phyloP scores from a whole-genome alignment of 2,888 invertebrate genomes.

The Gisinianus flammeolus region DNA sequence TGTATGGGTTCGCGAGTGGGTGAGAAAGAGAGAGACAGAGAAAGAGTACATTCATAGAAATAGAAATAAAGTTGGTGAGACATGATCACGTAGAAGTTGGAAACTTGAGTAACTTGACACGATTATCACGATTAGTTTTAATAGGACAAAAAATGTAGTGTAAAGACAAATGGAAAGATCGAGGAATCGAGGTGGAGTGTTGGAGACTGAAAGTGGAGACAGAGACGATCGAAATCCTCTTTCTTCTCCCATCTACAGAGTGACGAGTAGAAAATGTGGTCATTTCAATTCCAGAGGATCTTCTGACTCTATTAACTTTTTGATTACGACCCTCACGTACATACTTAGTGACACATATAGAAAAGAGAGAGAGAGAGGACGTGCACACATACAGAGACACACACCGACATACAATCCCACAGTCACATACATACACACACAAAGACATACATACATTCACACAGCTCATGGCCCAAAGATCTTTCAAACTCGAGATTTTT shows the following conservation, averaged over 20 bases:
- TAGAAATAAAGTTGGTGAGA: too few species aligned
- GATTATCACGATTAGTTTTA: constrained; percentile 32
- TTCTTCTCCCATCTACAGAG: neutral
- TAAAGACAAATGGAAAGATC: constrained; percentile 1
- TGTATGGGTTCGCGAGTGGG: too few species aligned
- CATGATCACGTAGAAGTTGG: neutral
- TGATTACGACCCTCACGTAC: constrained; percentile 20
- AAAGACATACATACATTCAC: neutral
- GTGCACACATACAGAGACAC: neutral
- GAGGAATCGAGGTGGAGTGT: neutral
- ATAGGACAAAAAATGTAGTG: constrained; percentile 18
- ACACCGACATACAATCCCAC: neutral
- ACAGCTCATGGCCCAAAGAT: too few species aligned
- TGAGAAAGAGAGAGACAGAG: neutral
- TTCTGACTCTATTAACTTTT: constrained; percentile 31
- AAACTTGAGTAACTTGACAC: neutral
- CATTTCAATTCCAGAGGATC: constrained; percentile 24
- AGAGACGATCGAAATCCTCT: neutral
- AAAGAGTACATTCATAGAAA: too few species aligned
- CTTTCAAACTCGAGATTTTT: too few species aligned
- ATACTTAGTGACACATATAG: neutral
- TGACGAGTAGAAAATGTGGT: constrained; percentile 26
- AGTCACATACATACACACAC: neutral
- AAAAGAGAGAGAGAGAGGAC: too few species aligned
- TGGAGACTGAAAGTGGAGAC: neutral